Base-by-base conservation (phyloP, 2,888 invertebrate species). In the Eupithecia subfuscata region DNA sequence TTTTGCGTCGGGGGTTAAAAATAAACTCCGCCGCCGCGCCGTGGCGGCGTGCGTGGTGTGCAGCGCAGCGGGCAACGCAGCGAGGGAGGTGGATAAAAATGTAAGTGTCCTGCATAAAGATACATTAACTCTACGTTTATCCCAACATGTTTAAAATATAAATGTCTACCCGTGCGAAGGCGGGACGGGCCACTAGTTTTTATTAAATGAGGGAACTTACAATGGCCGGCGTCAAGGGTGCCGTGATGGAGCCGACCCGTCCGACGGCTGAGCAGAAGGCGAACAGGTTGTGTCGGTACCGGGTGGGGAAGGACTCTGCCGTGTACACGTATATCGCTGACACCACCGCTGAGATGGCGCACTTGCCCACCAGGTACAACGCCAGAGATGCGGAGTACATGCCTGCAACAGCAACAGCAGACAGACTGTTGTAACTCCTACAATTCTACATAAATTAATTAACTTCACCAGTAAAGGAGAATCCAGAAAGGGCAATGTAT, bases 221-320 rank as follows among this genome's bases (percentile, higher is more conserved):
- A 85, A 96, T 84, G 72, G 96, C 91, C 25, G 96, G 96, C 6
- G 96, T 96, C 81, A 96, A 96, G 0, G 97, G 96, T 1, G 97
- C 96, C 65, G 96, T 83, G 89, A 96, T 96, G 3, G 96, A 96
- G 0, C 97, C 97, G 69, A 97, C 89, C 56, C 96, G 92, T 18
- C 96, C 96, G 75, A 96, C 92, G 96, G 96, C 96, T 22, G 96
- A 96, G 82, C 96, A 96, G 78, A 95, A 93, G 0, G 96, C 96
- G 74, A 96, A 92, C 78, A 96, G 88, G 68, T 95, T 96, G 85
- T 96, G 96, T 1, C 97, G 92, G 60, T 96, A 90, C 82, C 94
- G 93, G 25, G 96, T 97, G 5, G 97, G 96, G 86, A 96, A 97
- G 85, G 97, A 89, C 89, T 97, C 97, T 3, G 96, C 93, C 0